Conservation (phyloP, 2,888 invertebrate genomes). For the Cheilosia impressa region DNA sequence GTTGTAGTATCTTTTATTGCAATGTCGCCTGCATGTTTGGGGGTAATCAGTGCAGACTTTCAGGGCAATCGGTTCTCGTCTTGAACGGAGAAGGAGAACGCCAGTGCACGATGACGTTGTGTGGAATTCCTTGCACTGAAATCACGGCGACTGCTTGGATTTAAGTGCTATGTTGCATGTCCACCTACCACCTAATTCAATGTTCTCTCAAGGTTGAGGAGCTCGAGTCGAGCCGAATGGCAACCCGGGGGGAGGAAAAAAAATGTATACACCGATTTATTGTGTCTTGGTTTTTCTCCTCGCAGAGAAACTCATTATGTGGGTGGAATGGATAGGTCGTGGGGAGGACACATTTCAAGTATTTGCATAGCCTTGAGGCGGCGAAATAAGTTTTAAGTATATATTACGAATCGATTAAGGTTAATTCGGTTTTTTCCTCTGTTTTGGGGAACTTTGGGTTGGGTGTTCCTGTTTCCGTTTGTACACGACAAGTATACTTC, state of each 20-base stretch:
- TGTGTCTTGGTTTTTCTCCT: not conserved
- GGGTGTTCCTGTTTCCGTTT: not conserved
- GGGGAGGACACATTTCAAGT: constrained; percentile 30
- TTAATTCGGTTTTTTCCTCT: constrained; percentile 10
- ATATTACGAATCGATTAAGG: constrained; percentile 55
- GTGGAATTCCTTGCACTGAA: constrained; percentile 22
- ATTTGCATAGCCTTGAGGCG: constrained; percentile 44
- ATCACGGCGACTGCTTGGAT: constrained; percentile 22
- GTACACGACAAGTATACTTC: not conserved
- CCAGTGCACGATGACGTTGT: constrained; percentile 3
- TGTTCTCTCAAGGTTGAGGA: constrained; percentile 31
- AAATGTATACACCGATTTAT: not conserved
- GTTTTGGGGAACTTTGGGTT: not conserved
- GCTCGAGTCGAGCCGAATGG: not conserved
- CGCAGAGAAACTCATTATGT: constrained; percentile 6
- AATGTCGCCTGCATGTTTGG: constrained; percentile 3
- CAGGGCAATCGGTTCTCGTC: constrained; percentile 12
- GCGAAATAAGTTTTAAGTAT: constrained; percentile 11
- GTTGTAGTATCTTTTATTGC: not conserved
- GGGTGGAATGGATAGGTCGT: constrained; percentile 11
- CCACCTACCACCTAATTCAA: constrained; percentile 33
- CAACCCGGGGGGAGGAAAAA: not conserved
- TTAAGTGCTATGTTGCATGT: constrained; percentile 43
- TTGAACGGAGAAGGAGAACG: not conserved
- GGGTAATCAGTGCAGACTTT: constrained; percentile 3